Evolutionary conservation across 2,797 vertebrate species (phyloP), one percentile per base, ranked within the genome.

Genomic region (Aldrovandia affinis): DNA sequence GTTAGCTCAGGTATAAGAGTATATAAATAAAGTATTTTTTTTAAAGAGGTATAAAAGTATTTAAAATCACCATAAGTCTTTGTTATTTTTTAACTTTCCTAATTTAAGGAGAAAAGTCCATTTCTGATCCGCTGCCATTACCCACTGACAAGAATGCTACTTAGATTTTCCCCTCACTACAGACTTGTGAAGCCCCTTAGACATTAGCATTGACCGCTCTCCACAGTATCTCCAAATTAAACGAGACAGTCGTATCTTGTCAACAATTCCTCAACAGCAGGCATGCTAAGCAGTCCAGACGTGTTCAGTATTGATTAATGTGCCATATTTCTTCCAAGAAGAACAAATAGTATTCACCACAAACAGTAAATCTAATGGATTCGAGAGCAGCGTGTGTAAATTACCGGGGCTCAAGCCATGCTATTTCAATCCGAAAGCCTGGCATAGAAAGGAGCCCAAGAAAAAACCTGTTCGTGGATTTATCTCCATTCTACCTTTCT

Each of bases 311-410:
- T 70, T 70, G 68, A 70, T 70, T 39, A 70, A 39, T 70, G 68
- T 70, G 68, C 68, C 68, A 36, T 39, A 70, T 39, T 70, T 70
- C 68, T 70, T 70, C 68, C 68, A 70, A 39, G 68, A 33, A 70
- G 68, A 70, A 70, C 68, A 70, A 70, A 70, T 70, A 70, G 68
- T 70, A 36, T 70, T 70, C 68, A 70, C 68, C 68, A 70, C 33
- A 42, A 70, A 70, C 68, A 36, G 68, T 39, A 70, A 70, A 70
- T 70, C 68, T 20, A 14, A 70, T 70, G 68, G 68, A 70, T 28
- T 70, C 33, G 18, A 70, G 39, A 22, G 68, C 18, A 39, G 36
- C 14, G 15, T 36, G 33, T 70, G 15, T 70, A 70, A 70, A 70
- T 70, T 39, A 36, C 33, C 18, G 14, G 14, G 28, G 63, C 63